Percentiles rank a stretch among this genome's conserved stretches.
These are phyloP conservation scores for Chlorodrepanis virens DNA, from an alignment of 2,113 vertebrate genomes.

Conservation along the genomic window DNA sequence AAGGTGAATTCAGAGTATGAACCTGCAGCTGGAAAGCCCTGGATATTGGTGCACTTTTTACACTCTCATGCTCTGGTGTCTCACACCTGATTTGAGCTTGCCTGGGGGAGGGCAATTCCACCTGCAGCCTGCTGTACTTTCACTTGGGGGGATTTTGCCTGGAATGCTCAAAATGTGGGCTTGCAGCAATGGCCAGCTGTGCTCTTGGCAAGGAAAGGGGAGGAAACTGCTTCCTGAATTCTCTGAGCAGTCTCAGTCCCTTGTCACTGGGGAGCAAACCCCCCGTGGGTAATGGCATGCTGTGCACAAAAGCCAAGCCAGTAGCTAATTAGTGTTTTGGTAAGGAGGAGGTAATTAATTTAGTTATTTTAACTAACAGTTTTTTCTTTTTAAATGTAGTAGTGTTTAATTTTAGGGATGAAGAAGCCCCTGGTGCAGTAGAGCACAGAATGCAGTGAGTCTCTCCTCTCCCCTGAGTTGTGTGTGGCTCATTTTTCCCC, in stretches of 20 bases:
- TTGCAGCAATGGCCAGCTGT: neutral
- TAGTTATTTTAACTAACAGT: neutral
- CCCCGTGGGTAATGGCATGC: fast-evolving
- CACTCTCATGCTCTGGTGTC: fast-evolving
- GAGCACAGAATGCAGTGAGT: neutral
- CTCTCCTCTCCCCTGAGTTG: neutral
- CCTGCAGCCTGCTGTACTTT: neutral
- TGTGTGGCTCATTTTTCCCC: fast-evolving
- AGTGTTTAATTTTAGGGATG: neutral
- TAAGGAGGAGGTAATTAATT: neutral
- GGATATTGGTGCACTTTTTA: neutral
- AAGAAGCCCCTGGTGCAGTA: neutral
- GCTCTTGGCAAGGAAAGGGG: neutral
- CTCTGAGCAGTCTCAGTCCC: neutral
- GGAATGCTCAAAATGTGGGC: neutral
- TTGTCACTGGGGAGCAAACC: neutral
- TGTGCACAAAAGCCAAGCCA: neutral
- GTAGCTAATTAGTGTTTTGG: neutral
- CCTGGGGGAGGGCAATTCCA: neutral
- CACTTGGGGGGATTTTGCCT: neutral
- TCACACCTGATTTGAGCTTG: neutral
- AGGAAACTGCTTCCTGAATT: neutral
- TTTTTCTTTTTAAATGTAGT: neutral
- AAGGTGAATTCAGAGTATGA: neutral
- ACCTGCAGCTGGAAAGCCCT: neutral